Evolutionary conservation across 2,888 invertebrate genomes (phyloP).

Genomic region (Gerosis bhagava): DNA sequence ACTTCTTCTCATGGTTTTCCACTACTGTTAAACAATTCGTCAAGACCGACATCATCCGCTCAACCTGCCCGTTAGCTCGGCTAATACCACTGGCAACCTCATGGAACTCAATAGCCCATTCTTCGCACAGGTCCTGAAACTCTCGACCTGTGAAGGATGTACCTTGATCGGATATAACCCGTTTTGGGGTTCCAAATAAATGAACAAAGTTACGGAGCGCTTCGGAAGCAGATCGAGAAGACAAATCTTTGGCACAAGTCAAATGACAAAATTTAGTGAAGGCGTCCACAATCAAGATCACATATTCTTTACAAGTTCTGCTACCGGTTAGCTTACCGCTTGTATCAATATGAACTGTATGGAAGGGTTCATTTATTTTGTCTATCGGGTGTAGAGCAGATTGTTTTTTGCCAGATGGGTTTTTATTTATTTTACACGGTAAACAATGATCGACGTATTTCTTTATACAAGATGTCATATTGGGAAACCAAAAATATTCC

Average conservation of each 20-base stretch:
- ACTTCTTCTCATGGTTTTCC: constrained; percentile 25
- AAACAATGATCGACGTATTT: constrained; percentile 26
- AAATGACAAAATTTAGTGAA: constrained; percentile 19
- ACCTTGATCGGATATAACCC: constrained; percentile 29
- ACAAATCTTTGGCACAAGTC: constrained; percentile 8
- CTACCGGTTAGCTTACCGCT: constrained; percentile 31
- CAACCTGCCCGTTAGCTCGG: constrained; percentile 35
- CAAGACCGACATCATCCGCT: constrained; percentile 29
- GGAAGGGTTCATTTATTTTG: constrained; percentile 8
- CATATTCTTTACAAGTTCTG: constrained; percentile 27
- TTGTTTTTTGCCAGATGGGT: constrained; percentile 31
- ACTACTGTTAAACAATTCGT: constrained; percentile 31
- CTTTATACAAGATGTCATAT: constrained; percentile 15
- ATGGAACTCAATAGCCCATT: constrained; percentile 26
- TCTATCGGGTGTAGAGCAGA: constrained; percentile 28
- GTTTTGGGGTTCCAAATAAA: constrained; percentile 27
- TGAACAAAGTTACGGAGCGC: constrained; percentile 8
- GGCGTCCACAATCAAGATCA: constrained; percentile 32
- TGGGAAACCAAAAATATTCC: constrained; percentile 30
- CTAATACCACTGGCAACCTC: constrained; percentile 29
- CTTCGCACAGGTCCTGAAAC: constrained; percentile 27
- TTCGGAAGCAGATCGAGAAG: neutral
- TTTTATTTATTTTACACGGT: constrained; percentile 30
- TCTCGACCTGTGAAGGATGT: no score
- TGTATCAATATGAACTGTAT: constrained; percentile 27